A percentile compares a stretch with the other conserved stretches of the same genome.
Evolutionary conservation across 2,888 invertebrate genomes (phyloP).

Genomic region (Chaetogeoica ovagalla): DNA sequence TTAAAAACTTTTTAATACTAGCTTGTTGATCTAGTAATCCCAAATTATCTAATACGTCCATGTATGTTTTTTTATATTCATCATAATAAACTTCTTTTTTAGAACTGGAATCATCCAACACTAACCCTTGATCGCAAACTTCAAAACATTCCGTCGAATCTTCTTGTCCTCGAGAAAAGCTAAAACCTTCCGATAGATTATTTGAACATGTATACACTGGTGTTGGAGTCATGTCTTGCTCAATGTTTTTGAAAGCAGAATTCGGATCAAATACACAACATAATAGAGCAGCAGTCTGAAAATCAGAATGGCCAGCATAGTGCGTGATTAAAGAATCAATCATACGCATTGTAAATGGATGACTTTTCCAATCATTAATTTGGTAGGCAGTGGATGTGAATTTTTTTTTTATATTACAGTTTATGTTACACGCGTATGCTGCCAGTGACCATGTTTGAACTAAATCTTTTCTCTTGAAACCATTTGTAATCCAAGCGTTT

Average conservation of each 20-base stretch:
- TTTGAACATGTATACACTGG: constrained; percentile 34
- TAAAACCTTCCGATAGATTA: constrained; percentile 37
- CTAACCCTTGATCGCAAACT: constrained; percentile 43
- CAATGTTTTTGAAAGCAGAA: constrained; percentile 42
- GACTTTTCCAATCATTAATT: constrained; percentile 69
- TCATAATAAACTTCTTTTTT: constrained; percentile 55
- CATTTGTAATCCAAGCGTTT: constrained; percentile 76
- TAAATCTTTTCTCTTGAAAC: constrained; percentile 76
- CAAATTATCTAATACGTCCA: constrained; percentile 86
- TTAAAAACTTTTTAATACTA: constrained; percentile 59
- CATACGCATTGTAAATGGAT: constrained; percentile 84
- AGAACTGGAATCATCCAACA: constrained; percentile 31
- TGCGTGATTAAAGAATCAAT: constrained; percentile 80
- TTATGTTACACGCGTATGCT: constrained; percentile 63
- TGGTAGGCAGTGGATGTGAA: constrained; percentile 54
- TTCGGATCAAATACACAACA: constrained; percentile 73
- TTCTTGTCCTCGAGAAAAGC: constrained; percentile 44
- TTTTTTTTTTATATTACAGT: constrained; percentile 56
- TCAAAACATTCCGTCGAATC: constrained; percentile 47
- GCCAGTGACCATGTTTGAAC: constrained; percentile 87
- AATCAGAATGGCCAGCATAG: constrained; percentile 84
- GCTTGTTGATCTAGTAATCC: constrained; percentile 77
- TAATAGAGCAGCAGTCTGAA: constrained; percentile 93
- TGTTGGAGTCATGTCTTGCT: constrained; percentile 38
- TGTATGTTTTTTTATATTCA: constrained; percentile 79